Conservation (phyloP, 2,888 invertebrate genomes). For the Melieria picta region DNA sequence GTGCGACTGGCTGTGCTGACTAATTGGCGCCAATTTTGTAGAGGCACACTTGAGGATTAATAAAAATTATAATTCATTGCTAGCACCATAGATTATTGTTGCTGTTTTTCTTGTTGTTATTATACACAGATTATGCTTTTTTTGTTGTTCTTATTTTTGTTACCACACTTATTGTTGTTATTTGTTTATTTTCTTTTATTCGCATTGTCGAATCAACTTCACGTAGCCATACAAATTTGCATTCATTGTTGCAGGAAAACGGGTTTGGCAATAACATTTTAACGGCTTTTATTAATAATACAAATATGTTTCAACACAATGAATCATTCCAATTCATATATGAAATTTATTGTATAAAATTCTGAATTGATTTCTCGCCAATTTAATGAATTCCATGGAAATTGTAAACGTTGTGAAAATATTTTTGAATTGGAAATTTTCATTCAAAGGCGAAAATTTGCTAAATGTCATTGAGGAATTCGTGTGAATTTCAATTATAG, state of each 20-base stretch:
- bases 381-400: too few species aligned
- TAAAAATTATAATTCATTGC: too few species aligned
- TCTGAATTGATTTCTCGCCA: too few species aligned
- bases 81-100: conserved; percentile 8
- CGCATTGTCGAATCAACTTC: neutral
- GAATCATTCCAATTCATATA: neutral
- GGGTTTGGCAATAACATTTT: neutral
- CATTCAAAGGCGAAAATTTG: too few species aligned
- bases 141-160: neutral
- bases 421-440: too few species aligned
- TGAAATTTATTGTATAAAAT: too few species aligned
- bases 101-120: conserved; percentile 28
- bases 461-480: too few species aligned
- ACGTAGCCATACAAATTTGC: neutral
- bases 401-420: too few species aligned
- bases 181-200: neutral
- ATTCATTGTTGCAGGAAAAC: neutral
- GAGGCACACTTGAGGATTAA: conserved; percentile 2
- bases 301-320: neutral
- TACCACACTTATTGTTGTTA: too few species aligned
- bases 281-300: neutral
- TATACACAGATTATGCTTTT: conserved; percentile 32
- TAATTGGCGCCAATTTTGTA: neutral
- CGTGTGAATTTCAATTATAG: too few species aligned
- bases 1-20: too few species aligned